Evolutionary conservation across 1,140 invertebrate genomes (phyloP).

Genomic region (Scaptodrosophila lebanonensis): DNA sequence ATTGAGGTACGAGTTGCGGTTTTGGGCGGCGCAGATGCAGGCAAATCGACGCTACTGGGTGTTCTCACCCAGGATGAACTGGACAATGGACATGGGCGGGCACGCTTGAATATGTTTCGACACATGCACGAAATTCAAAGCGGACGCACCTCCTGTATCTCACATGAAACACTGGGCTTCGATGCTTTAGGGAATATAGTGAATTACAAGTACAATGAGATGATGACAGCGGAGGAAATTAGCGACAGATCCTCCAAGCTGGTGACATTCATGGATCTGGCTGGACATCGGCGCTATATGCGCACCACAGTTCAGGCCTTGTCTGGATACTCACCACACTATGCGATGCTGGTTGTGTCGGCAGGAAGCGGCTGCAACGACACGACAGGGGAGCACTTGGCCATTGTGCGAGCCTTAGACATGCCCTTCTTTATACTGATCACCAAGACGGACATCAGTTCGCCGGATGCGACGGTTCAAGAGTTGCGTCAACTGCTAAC

Average conservation of each 20-base stretch:
- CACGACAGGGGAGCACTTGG: conserved; percentile 90
- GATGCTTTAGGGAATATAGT: conserved; percentile 87
- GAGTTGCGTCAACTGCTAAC: conserved; percentile 83
- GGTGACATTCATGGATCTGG: conserved; percentile 96
- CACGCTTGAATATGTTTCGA: conserved; percentile 95
- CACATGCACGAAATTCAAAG: conserved; percentile 98
- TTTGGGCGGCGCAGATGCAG: conserved; percentile 94
- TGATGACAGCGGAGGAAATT: conserved; percentile 95
- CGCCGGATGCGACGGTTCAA: conserved; percentile 80
- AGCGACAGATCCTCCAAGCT: conserved; percentile 93
- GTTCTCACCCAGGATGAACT: conserved; percentile 96
- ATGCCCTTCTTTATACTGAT: conserved; percentile 94
- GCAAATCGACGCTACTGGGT: conserved; percentile 95
- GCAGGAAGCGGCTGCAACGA: conserved; percentile 80
- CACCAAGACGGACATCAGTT: conserved; percentile 92
- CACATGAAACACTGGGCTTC: conserved; percentile 97
- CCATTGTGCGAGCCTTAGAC: conserved; percentile 88
- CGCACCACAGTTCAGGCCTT: conserved; percentile 96
- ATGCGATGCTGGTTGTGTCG: conserved; percentile 93
- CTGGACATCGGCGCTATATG: conserved; percentile 97
- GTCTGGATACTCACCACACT: conserved; percentile 95
- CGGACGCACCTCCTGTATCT: conserved; percentile 96
- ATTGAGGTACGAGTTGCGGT: conserved; percentile 94
- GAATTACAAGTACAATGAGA: conserved; percentile 91
- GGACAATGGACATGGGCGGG: conserved; percentile 96